Conservation (phyloP, 2,113 vertebrate species). For the Raja brachyura region DNA sequence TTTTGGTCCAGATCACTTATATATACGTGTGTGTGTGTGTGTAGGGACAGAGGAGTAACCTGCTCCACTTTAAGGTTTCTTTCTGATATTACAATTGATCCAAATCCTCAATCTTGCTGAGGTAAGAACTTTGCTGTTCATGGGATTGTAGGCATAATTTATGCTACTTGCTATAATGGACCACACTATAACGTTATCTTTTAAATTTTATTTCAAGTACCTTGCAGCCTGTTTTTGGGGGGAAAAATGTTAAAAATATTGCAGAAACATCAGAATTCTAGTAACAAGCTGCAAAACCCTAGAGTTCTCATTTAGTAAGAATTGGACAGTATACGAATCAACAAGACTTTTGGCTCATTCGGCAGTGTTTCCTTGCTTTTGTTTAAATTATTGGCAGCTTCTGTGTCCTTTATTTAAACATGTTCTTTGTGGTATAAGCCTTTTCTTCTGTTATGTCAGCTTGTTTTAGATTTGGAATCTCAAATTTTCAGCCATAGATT, state of each 20-base stretch:
- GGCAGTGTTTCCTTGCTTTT: neutral
- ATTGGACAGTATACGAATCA: neutral
- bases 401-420: neutral
- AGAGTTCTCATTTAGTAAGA: neutral
- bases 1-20: no score
- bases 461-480: neutral
- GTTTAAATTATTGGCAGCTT: neutral
- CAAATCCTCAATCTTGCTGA: neutral
- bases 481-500: constrained; percentile 8
- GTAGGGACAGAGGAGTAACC: neutral
- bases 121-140: neutral
- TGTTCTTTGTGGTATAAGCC: neutral
- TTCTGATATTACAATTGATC: neutral
- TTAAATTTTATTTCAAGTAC: neutral
- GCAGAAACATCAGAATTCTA: neutral
- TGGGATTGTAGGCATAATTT: neutral
- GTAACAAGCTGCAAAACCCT: neutral
- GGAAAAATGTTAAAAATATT: neutral
- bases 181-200: neutral
- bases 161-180: neutral
- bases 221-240: neutral
- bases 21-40: no score
- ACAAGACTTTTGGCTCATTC: neutral
- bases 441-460: neutral
- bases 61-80: neutral